Percentiles rank a stretch among this genome's conserved stretches.
Conservation (phyloP, 1,140 invertebrate species). For the Drosophila tsacasi region DNA sequence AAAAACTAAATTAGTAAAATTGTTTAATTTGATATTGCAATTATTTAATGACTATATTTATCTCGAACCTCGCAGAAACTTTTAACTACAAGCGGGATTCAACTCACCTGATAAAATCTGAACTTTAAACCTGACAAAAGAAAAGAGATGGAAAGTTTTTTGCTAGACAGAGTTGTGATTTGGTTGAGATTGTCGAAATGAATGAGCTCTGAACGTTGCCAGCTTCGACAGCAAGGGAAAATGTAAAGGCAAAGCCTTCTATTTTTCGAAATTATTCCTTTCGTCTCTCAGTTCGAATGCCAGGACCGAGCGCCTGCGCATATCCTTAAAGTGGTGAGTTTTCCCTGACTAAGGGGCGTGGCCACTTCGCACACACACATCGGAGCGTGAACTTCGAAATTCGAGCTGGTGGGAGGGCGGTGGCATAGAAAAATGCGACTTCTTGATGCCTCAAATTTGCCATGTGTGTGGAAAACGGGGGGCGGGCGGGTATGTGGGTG, state of each 20-base stretch:
- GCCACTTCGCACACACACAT: slow-evolving; percentile 24
- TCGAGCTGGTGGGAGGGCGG: slow-evolving; percentile 11
- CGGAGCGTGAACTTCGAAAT: neutral
- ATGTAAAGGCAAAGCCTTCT: slow-evolving; percentile 39
- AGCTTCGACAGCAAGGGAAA: neutral
- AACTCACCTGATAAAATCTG: slow-evolving; percentile 1
- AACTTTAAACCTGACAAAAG: slow-evolving; percentile 17
- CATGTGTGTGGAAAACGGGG: slow-evolving; percentile 36
- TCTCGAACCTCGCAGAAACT: neutral
- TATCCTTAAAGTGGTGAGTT: slow-evolving; percentile 68
- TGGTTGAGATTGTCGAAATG: slow-evolving; percentile 13
- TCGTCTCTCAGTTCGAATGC: slow-evolving; percentile 32
- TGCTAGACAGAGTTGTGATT: slow-evolving; percentile 29
- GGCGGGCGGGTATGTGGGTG: slow-evolving; percentile 4
- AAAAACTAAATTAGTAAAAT: neutral
- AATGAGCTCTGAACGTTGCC: slow-evolving; percentile 39
- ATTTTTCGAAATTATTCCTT: slow-evolving; percentile 29
- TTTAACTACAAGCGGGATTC: neutral
- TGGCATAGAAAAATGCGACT: slow-evolving; percentile 82
- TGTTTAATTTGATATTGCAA: no score
- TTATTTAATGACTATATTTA: neutral
- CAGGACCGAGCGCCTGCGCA: slow-evolving; percentile 36
- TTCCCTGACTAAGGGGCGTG: slow-evolving; percentile 56
- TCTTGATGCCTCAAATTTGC: slow-evolving; percentile 85
- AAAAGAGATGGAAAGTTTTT: neutral